Evolutionary conservation across 2,113 vertebrate genomes (phyloP), one percentile per base, ranked within the genome.

Genomic region (Alosa alosa): DNA sequence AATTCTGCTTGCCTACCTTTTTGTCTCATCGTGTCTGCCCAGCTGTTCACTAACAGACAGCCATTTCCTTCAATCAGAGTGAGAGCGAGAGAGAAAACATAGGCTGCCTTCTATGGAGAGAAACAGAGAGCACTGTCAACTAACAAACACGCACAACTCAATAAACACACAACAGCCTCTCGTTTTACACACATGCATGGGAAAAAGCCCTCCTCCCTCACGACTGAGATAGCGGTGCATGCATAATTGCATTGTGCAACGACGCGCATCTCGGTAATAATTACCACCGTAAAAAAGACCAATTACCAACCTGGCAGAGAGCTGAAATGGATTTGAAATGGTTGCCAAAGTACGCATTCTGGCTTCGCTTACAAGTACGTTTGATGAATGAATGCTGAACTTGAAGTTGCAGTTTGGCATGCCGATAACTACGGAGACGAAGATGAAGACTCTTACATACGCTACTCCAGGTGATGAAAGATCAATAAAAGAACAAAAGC

Each of bases 261-360:
- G 94, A 94, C 90, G 92, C 87, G 89, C 94, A 95, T 94, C 95
- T 95, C 93, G 91, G 94, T 93, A 95, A 95, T 96, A 95, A 96
- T 95, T 95, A 95, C 93, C 92, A 93, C 90, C 93, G 95, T 94
- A 95, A 95, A 95, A 60, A 95, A 95, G 94, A 94, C 92, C 93
- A 94, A 95, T 95, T 96, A 95, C 94, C 94, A 95, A 95, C 93
- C 94, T 95, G 95, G 94, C 95, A 94, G 91, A 93, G 94, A 93
- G 92, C 90, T 92, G 91, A 92, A 90, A 91, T 87, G 90, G 92
- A 93, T 93, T 94, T 93, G 90, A 94, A 94, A 93, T 85, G 88
- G 91, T 91, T 94, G 93, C 92, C 90, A 89, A 90, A 88, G 91
- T 92, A 84, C 86, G 91, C 91, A 39, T 3, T 39, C 15, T 78